Evolutionary conservation across 1,140 invertebrate genomes (phyloP), one percentile per base, ranked within the genome.

Genomic region (Brachionus sp.): DNA sequence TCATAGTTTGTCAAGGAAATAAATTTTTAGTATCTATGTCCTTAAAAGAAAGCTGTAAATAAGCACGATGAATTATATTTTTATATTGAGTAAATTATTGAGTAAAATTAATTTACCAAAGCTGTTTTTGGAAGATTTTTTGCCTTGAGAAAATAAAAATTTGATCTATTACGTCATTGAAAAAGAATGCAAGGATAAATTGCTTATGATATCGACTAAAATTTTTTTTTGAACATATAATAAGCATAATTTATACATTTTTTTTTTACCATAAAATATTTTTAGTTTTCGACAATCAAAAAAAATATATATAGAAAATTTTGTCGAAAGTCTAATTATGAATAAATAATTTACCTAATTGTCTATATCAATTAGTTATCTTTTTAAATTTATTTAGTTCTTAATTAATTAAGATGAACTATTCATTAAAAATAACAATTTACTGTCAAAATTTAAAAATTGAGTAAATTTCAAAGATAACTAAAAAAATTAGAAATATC

Each of bases 241-340:
- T 57, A 57, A 57, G 19, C 50, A 57, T 57, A 57, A 57, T 57
- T 57, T 57, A 57, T 57, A 57, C 50, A 57, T 57, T 57, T 57
- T 19, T 57, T 19, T 29, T 19, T 57, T 57, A 57, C 50, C 50
- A 57, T 57, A 23, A 57, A 57, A 57, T 19, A 57, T 57, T 7
- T 57, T 57, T 57, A 9, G 50, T 19, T 57, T 57, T 57, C 16
- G 50, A 57, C 50, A 23, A 57, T 57, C 50, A 57, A 57, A 19
- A 19, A 19, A 53, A 25, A 53, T 16, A 53, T 1, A 53, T 13
- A 50, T 5, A 50, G 13, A 57, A 57, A 57, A 19, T 57, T 57
- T 46, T 57, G 5, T 25, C 50, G 50, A 57, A 57, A 57, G 16
- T 19, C 16, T n/a, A 57, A 57, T 57, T 25, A 57, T 57, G 50